Evolutionary conservation across 1,140 invertebrate genomes (phyloP), one percentile per base, ranked within the genome.

Genomic region (Drosophila biarmipes): DNA sequence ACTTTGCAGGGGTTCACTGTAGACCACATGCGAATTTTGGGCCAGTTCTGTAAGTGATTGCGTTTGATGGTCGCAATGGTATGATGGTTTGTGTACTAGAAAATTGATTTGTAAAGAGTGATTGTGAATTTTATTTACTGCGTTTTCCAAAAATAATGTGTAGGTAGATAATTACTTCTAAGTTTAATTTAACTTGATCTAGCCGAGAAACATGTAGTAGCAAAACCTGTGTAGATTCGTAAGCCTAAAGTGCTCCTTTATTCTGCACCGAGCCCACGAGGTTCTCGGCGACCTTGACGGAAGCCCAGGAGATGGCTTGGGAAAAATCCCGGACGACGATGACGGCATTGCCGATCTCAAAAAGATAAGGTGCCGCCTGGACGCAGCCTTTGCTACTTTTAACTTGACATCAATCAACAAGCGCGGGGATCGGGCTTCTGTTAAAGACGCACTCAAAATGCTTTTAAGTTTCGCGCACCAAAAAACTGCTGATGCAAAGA

Each of bases 381-480:
- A 48, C 27, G 55, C 49, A 62, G 71, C 67, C 61, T 82, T 75
- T 78, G 80, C 72, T 84, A 84, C 78, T 81, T 75, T 82, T 79
- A 84, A 79, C 72, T 84, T 76, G 80, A 84, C 80, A 84, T 84
- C 80, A 82, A 82, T 82, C 79, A 71, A 71, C 53, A 58, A 42
- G 49, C 45, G 17, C 10, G 29, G 19, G 24, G 15, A 24, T 12
- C 21, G 57, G 43, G 80, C 75, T 84, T 84, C 80, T 84, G 80
- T 84, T 84, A 79, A 84, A 84, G 80, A 84, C 80, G 62, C 80
- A 84, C 71, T 84, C 76, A 84, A 84, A 84, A 84, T 84, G 80
- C 80, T 84, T 84, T 84, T 84, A 84, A 76, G 80, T 84, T 84
- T 84, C 74, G 80, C 80, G 48, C 68, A 62, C 37, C 3, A 63